Evolutionary conservation across 2,113 vertebrate species (phyloP).

Genomic region (Passer domesticus): DNA sequence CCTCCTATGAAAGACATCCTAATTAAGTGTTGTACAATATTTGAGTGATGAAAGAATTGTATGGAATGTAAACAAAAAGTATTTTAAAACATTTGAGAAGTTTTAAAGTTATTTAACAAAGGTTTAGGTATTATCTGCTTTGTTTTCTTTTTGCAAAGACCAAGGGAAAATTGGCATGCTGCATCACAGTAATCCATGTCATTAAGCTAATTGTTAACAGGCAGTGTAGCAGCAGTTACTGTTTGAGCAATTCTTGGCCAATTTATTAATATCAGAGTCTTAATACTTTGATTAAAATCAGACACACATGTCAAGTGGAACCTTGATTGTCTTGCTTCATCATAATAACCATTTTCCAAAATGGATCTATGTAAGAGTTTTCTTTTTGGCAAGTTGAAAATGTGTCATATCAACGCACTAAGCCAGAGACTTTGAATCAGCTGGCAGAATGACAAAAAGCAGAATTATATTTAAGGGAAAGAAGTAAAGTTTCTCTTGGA

Average conservation of each 20-base stretch:
- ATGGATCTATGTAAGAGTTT: neutral
- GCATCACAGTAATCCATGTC: neutral
- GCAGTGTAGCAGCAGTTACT: neutral
- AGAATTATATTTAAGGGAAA: neutral
- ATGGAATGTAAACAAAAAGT: neutral
- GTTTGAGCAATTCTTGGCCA: neutral
- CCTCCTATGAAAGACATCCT: neutral
- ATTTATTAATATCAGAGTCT: neutral
- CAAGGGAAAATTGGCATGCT: neutral
- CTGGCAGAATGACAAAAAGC: neutral
- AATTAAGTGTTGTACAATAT: neutral
- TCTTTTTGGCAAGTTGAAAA: neutral
- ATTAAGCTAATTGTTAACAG: neutral
- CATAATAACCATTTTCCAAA: neutral
- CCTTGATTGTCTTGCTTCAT: neutral
- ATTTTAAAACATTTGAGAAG: neutral
- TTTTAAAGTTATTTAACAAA: neutral
- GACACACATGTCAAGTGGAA: neutral
- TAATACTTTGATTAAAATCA: neutral
- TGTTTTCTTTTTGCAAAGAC: neutral
- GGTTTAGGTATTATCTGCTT: neutral
- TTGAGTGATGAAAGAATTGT: neutral
- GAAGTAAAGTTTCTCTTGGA: neutral
- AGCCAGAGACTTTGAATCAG: neutral
- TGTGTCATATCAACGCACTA: neutral